Percentiles rank a stretch among this genome's conserved stretches.
phyloP scores from a whole-genome alignment of 2,113 vertebrate genomes.

The Alces alces region DNA sequence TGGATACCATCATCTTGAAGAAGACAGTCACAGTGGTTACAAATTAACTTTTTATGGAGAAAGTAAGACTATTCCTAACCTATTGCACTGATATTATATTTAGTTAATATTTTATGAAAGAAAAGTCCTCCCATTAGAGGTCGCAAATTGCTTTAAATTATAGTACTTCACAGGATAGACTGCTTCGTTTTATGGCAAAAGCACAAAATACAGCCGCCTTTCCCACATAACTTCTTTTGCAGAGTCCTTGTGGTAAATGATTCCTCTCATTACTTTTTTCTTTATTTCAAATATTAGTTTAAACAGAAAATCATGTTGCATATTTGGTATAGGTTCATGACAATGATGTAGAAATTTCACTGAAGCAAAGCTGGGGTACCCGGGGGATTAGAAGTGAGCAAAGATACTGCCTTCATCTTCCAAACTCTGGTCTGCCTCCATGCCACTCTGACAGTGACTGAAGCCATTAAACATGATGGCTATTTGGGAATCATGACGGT shows the following conservation, averaged over 20 bases:
- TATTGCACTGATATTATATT: constrained; percentile 84
- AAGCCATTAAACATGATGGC: not conserved
- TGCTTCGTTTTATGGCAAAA: constrained; percentile 76
- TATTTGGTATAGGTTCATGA: constrained; percentile 27
- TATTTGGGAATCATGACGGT: not conserved
- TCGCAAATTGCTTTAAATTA: constrained; percentile 85
- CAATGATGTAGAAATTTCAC: constrained; percentile 34
- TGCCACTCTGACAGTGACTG: not conserved
- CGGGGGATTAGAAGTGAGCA: not conserved
- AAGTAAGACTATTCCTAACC: constrained; percentile 83
- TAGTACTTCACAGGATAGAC: constrained; percentile 79
- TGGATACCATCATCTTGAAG: constrained; percentile 64
- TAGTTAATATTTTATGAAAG: constrained; percentile 88
- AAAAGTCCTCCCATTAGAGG: constrained; percentile 83
- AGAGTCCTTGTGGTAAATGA: constrained; percentile 57
- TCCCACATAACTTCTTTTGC: constrained; percentile 65
- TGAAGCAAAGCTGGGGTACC: not conserved
- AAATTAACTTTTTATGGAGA: constrained; percentile 84
- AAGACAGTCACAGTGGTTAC: constrained; percentile 72
- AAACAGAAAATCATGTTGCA: constrained; percentile 48
- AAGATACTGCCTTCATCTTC: not conserved
- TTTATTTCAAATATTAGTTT: constrained; percentile 74
- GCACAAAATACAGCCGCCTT: constrained; percentile 72
- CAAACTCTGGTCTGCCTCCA: not conserved
- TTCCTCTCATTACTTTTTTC: not conserved